Conservation (phyloP, 2,113 vertebrate species). For the Sebastes fasciatus region DNA sequence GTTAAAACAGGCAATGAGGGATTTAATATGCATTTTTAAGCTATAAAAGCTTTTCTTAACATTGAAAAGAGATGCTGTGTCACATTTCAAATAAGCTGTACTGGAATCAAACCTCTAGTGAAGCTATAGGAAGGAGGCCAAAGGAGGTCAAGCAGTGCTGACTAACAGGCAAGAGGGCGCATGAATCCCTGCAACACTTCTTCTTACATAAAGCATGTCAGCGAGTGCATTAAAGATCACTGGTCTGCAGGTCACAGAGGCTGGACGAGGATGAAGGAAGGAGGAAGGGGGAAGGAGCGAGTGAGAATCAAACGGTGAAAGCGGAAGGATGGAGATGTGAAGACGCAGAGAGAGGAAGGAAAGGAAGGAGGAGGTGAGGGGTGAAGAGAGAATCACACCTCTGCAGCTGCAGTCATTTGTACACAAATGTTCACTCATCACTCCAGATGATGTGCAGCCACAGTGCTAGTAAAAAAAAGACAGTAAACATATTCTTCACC, state of each 20-base stretch:
- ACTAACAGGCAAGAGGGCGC: slow-evolving; percentile 4
- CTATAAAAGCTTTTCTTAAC: neutral
- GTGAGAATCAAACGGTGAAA: neutral
- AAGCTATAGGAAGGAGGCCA: slow-evolving; percentile 5
- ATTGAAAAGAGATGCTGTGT: neutral
- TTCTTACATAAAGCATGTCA: slow-evolving; percentile 48
- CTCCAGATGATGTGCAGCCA: neutral
- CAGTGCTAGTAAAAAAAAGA: neutral
- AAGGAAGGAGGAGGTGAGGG: neutral
- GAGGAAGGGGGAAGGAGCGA: slow-evolving; percentile 12
- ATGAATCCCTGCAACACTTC: slow-evolving; percentile 27
- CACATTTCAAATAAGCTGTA: neutral
- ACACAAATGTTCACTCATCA: slow-evolving; percentile 13
- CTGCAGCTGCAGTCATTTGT: slow-evolving; percentile 10
- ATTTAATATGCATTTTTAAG: slow-evolving; percentile 27
- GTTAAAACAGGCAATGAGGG: slow-evolving; percentile 15
- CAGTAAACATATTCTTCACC: slow-evolving; percentile 21
- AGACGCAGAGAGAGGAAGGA: slow-evolving; percentile 4
- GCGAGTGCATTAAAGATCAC: slow-evolving; percentile 42
- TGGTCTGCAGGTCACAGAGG: slow-evolving; percentile 30
- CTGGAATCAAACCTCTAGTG: slow-evolving; percentile 12
- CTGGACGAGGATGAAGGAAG: slow-evolving; percentile 1
- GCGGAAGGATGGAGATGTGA: slow-evolving; percentile 4
- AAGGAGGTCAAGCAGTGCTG: slow-evolving; percentile 38
- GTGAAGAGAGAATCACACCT: slow-evolving; percentile 47